These are phyloP conservation scores for Scaptomyza reducta DNA, from an alignment of 2,888 invertebrate species.

Conservation along the genomic window DNA sequence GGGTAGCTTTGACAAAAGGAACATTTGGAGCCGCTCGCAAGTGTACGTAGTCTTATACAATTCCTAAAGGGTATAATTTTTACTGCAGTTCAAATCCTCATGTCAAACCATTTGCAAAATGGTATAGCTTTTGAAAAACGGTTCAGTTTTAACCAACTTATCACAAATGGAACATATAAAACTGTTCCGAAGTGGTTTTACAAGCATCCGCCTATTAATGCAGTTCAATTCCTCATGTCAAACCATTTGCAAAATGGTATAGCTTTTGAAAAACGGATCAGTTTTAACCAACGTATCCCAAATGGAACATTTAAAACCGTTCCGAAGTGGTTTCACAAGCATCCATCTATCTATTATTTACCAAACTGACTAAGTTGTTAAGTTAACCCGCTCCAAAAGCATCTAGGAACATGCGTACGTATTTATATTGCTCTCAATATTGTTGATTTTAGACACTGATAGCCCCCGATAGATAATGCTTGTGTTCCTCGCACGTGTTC, in stretches of 20 bases:
- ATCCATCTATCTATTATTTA: background rate
- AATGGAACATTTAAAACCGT: background rate
- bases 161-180: background rate
- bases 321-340: background rate
- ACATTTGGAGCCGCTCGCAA: no score
- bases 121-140: background rate
- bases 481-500: conserved; percentile 75
- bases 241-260: background rate
- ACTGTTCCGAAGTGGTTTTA: background rate
- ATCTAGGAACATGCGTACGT: conserved; percentile 3
- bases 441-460: conserved; percentile 76
- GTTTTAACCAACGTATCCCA: background rate
- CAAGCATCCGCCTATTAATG: background rate
- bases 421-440: conserved; percentile 45
- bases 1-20: no score
- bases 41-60: no score
- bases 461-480: conserved; percentile 23
- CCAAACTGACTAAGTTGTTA: background rate
- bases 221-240: background rate
- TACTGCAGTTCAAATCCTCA: background rate
- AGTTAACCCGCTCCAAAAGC: background rate
- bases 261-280: background rate
- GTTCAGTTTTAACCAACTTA: background rate
- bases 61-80: no score
- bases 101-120: background rate